Evolutionary conservation across 2,888 invertebrate species (phyloP).

Genomic region (Rhagonycha lutea): DNA sequence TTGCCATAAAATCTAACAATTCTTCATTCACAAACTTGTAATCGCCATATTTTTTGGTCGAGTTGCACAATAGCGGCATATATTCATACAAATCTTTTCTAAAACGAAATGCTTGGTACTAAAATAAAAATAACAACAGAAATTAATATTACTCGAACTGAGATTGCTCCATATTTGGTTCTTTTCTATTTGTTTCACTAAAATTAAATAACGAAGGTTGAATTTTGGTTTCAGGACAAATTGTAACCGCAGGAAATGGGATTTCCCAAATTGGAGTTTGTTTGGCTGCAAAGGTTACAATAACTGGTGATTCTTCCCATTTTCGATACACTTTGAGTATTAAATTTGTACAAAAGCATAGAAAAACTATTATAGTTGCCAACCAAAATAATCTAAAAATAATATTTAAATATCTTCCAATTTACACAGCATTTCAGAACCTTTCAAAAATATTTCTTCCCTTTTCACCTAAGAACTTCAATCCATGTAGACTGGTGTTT

Average conservation of each 20-base stretch:
- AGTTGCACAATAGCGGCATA: not conserved
- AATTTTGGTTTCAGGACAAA: constrained; percentile 69
- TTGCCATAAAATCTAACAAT: not conserved
- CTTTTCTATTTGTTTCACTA: not conserved
- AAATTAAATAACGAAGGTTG: constrained; percentile 34
- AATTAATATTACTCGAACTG: not conserved
- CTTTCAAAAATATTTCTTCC: constrained; percentile 45
- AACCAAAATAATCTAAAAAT: constrained; percentile 66
- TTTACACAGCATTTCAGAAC: not conserved
- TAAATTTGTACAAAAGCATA: constrained; percentile 62
- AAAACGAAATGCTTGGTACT: not conserved
- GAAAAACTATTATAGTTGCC: constrained; percentile 44
- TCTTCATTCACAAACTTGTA: not conserved
- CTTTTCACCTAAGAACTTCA: constrained; percentile 52
- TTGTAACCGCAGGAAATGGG: constrained; percentile 51
- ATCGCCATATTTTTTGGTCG: constrained; percentile 38
- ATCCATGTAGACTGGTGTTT: constrained; percentile 52
- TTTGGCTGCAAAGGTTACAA: constrained; percentile 73
- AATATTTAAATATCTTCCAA: not conserved
- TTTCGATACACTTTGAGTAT: constrained; percentile 70
- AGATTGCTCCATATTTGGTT: not conserved
- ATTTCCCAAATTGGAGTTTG: constrained; percentile 68
- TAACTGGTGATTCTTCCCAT: constrained; percentile 73
- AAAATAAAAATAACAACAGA: not conserved
- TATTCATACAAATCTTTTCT: constrained; percentile 3